Evolutionary conservation across 2,797 vertebrate genomes (phyloP).

Genomic region (Nyctalus aviator): DNA sequence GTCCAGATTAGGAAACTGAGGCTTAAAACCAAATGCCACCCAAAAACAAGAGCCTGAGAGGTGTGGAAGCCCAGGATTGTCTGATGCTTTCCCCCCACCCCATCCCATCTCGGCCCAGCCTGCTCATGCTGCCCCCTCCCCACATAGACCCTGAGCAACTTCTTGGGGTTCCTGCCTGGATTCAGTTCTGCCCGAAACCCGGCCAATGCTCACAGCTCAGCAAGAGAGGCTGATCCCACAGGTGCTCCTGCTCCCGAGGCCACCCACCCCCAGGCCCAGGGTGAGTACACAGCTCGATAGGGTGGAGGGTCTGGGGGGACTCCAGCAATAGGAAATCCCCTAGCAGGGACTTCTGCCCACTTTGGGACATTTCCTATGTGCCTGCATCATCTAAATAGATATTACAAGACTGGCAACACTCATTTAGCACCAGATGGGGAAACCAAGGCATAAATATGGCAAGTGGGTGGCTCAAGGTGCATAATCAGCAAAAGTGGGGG

Average conservation of each 20-base stretch:
- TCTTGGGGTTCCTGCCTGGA: constrained; percentile 78
- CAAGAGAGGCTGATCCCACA: not conserved
- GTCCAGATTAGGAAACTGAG: not conserved
- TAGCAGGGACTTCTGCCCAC: rapidly evolving
- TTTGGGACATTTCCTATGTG: not conserved
- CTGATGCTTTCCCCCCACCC: not conserved
- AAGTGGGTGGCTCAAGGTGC: not conserved
- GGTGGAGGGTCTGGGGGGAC: not conserved
- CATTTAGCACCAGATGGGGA: not conserved
- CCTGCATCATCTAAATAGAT: not conserved
- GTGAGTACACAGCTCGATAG: not conserved
- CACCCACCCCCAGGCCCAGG: not conserved
- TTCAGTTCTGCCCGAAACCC: constrained; percentile 77
- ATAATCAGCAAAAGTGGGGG: too few species aligned
- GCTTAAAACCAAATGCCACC: not conserved
- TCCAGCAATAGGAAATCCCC: too few species aligned
- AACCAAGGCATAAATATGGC: not conserved
- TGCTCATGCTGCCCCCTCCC: rapidly evolving
- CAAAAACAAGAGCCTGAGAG: not conserved
- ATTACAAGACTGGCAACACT: not conserved
- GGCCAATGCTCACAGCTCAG: not conserved
- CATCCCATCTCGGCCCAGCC: rapidly evolving
- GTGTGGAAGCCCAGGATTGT: not conserved
- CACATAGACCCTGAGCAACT: constrained; percentile 66
- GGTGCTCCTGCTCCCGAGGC: not conserved